Evolutionary conservation across 2,888 invertebrate genomes (phyloP).

Genomic region (Blomia tropicalis): DNA sequence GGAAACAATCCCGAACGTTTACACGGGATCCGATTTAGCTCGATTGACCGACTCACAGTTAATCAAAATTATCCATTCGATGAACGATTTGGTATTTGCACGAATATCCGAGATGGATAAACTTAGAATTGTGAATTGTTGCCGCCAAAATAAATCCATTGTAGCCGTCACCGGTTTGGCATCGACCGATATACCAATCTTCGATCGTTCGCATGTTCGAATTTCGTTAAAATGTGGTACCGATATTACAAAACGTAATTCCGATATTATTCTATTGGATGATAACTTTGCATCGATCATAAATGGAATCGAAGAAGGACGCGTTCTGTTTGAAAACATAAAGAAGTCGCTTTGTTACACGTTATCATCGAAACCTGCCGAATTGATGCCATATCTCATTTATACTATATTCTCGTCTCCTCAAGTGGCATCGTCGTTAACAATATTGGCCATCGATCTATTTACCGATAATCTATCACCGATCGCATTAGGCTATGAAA

Average conservation of each 20-base stretch:
- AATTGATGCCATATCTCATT: neutral
- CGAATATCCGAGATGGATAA: neutral
- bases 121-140: neutral
- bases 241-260: neutral
- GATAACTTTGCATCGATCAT: slow-evolving; percentile 4
- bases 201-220: neutral
- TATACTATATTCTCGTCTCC: neutral
- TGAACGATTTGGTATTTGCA: neutral
- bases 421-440: neutral
- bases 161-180: neutral
- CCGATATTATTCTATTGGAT: neutral
- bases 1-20: neutral
- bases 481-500: slow-evolving; percentile 3
- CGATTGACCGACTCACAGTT: neutral
- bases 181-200: neutral
- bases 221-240: neutral
- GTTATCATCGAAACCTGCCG: neutral
- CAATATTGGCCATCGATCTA: neutral
- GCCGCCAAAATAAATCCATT: neutral
- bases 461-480: slow-evolving; percentile 1
- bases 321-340: slow-evolving; percentile 5
- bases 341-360: slow-evolving; percentile 5
- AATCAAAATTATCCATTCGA: neutral
- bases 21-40: neutral
- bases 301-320: slow-evolving; percentile 4